A percentile compares a stretch with the other conserved stretches of the same genome.
These are phyloP conservation scores for Cerceris rybyensis DNA, from an alignment of 2,888 invertebrate species.

Conservation along the genomic window DNA sequence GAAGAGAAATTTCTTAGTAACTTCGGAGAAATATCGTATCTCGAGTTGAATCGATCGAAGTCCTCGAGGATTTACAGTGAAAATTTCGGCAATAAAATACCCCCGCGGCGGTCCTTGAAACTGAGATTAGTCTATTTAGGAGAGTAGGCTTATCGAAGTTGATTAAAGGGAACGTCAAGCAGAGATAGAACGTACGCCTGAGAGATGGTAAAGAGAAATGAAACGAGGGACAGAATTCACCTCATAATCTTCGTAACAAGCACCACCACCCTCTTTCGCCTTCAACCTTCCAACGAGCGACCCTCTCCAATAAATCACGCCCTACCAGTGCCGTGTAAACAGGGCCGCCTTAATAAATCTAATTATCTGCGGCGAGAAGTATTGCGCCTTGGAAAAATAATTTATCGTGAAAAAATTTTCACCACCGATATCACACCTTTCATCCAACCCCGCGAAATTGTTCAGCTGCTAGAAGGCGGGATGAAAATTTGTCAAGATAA, in stretches of 20 bases:
- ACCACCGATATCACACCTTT: slow-evolving; percentile 29
- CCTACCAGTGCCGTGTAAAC: slow-evolving; percentile 71
- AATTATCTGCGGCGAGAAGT: slow-evolving; percentile 67
- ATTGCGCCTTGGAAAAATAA: slow-evolving; percentile 66
- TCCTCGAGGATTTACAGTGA: neutral
- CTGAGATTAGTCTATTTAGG: slow-evolving; percentile 64
- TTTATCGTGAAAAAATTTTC: slow-evolving; percentile 61
- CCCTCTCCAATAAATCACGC: slow-evolving; percentile 74
- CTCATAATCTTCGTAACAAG: slow-evolving; percentile 73
- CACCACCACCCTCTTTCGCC: slow-evolving; percentile 31
- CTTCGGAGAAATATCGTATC: neutral
- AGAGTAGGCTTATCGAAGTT: slow-evolving; percentile 67
- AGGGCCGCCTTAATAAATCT: slow-evolving; percentile 75
- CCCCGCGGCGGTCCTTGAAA: slow-evolving; percentile 19
- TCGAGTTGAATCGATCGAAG: neutral
- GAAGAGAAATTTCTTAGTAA: no score
- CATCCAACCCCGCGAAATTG: no score
- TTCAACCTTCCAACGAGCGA: slow-evolving; percentile 53
- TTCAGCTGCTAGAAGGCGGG: no score
- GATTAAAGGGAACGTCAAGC: slow-evolving; percentile 43
- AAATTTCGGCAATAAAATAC: slow-evolving; percentile 51
- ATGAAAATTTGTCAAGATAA: no score
- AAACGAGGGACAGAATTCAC: slow-evolving; percentile 63
- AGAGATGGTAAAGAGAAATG: slow-evolving; percentile 30
- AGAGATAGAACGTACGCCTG: slow-evolving; percentile 15